phyloP scores from a whole-genome alignment of 2,888 invertebrate species.

The Epinotia bilunana region DNA sequence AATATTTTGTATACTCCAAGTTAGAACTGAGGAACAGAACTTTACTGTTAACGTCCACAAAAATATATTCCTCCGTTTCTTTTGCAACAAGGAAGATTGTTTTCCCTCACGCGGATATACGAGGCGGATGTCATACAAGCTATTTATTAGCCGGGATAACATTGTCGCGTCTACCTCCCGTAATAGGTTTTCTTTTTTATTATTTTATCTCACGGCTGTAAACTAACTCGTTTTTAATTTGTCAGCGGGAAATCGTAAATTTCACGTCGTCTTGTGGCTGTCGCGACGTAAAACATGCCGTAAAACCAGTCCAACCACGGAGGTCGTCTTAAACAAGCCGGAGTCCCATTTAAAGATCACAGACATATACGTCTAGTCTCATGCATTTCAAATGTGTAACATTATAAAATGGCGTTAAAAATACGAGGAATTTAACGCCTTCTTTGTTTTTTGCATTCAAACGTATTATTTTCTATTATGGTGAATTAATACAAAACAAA shows the following conservation, averaged over 20 bases:
- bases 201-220: slow-evolving; percentile 77
- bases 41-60: slow-evolving; percentile 69
- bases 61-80: slow-evolving; percentile 76
- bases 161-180: slow-evolving; percentile 71
- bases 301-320: slow-evolving; percentile 68
- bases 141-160: slow-evolving; percentile 81
- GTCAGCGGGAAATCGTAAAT: slow-evolving; percentile 75
- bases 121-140: slow-evolving; percentile 73
- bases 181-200: slow-evolving; percentile 78
- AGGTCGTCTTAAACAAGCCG: slow-evolving; percentile 60
- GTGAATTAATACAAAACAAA: neutral
- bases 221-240: slow-evolving; percentile 83
- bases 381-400: slow-evolving; percentile 49
- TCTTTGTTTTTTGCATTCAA: neutral
- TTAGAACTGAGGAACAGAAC: neutral
- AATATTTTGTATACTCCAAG: neutral
- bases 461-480: neutral
- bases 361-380: slow-evolving; percentile 53
- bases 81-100: slow-evolving; percentile 71
- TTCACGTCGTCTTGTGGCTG: slow-evolving; percentile 62
- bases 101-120: slow-evolving; percentile 71
- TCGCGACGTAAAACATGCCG: slow-evolving; percentile 67
- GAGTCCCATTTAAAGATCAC: slow-evolving; percentile 55
- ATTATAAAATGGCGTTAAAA: slow-evolving; percentile 32
- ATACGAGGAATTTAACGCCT: slow-evolving; percentile 17